Percentiles rank a stretch among this genome's conserved stretches.
phyloP scores from a whole-genome alignment of 2,113 vertebrate species.

The Phalacrocorax brasilianus region DNA sequence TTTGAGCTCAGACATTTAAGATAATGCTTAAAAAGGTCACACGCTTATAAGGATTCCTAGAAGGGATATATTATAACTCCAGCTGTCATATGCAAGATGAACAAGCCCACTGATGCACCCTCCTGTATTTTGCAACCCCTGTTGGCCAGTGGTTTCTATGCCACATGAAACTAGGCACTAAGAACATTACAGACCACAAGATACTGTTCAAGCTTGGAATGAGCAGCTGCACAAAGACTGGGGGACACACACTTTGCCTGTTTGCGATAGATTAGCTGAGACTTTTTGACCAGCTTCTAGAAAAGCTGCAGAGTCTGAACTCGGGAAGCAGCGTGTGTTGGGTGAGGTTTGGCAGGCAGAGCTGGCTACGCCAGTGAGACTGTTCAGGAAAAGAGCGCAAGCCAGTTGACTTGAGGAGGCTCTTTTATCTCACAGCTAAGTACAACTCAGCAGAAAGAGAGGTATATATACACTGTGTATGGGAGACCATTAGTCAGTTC shows the following conservation, averaged over 20 bases:
- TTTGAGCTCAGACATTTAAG: not conserved
- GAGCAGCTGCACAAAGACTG: not conserved
- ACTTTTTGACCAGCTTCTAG: not conserved
- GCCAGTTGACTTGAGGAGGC: not conserved
- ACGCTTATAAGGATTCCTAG: not conserved
- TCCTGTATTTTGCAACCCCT: not conserved
- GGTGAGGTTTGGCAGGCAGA: not conserved
- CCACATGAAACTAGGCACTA: not conserved
- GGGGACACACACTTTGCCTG: not conserved
- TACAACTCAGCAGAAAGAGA: not conserved
- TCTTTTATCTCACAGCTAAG: not conserved
- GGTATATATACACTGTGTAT: accelerated
- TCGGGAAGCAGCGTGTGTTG: not conserved
- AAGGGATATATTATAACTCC: not conserved
- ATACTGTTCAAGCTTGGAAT: not conserved
- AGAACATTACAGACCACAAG: not conserved
- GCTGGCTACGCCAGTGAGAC: not conserved
- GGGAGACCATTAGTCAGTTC: not conserved
- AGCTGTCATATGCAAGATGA: not conserved
- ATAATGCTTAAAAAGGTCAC: not conserved
- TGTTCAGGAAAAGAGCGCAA: not conserved
- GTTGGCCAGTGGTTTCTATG: not conserved
- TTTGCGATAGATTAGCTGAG: not conserved
- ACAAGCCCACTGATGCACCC: not conserved
- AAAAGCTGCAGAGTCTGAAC: not conserved